phyloP scores from a whole-genome alignment of 2,888 invertebrate species.

The Gastrophysa polygoni region DNA sequence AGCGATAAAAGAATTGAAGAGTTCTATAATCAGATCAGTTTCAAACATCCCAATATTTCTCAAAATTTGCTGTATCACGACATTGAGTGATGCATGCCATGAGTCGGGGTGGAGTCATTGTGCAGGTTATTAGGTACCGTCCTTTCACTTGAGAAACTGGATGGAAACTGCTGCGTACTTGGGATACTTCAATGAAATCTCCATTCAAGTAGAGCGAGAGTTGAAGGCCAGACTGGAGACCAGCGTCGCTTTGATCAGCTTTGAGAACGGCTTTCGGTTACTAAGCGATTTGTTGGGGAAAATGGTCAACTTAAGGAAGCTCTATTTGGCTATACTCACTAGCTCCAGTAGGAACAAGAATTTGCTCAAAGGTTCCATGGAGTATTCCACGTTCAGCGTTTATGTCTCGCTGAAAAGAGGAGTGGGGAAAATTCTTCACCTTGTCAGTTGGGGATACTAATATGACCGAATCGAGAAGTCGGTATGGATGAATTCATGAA shows the following conservation, averaged over 20 bases:
- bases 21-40: too few species aligned
- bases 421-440: too few species aligned
- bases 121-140: slow-evolving; percentile 19
- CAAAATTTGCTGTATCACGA: too few species aligned
- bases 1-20: too few species aligned
- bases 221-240: slow-evolving; percentile 7
- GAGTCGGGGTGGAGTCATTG: too few species aligned
- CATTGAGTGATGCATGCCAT: too few species aligned
- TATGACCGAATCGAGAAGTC: too few species aligned
- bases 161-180: slow-evolving; percentile 16
- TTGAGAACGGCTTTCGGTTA: not conserved
- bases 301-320: slow-evolving; percentile 22
- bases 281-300: slow-evolving; percentile 22
- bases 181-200: slow-evolving; percentile 11
- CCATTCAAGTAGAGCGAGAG: slow-evolving; percentile 18
- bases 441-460: too few species aligned
- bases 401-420: slow-evolving; percentile 22
- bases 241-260: not conserved
- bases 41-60: too few species aligned
- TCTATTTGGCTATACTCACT: slow-evolving; percentile 24
- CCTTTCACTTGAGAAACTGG: slow-evolving; percentile 16
- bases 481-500: too few species aligned
- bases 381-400: slow-evolving; percentile 12
- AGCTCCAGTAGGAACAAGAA: slow-evolving; percentile 23
- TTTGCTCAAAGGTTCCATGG: not conserved